Evolutionary conservation across 2,797 vertebrate genomes (phyloP).

Genomic region (Gambelia wislizenii): DNA sequence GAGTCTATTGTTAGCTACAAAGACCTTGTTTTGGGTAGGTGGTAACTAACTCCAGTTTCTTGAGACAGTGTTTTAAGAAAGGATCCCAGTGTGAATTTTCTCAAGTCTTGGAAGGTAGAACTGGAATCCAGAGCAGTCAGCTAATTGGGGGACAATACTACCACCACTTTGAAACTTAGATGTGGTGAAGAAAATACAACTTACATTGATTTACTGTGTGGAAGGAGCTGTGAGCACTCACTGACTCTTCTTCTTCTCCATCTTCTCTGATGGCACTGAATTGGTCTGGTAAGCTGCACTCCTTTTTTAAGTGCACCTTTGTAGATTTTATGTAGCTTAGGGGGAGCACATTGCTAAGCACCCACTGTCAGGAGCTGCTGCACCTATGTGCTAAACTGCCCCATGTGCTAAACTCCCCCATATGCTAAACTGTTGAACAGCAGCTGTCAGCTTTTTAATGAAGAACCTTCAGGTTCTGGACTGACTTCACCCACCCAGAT

Average conservation of each 20-base stretch:
- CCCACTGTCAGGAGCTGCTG: background rate
- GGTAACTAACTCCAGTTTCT: slow-evolving; percentile 20
- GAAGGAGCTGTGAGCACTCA: background rate
- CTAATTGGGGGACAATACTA: background rate
- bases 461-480: background rate
- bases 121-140: background rate
- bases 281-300: background rate
- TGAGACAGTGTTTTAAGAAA: too few relatives aligned
- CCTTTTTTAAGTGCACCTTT: background rate
- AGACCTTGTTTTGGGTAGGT: background rate
- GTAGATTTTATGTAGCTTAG: background rate
- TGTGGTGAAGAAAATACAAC: background rate
- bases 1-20: background rate
- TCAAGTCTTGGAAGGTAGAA: too few relatives aligned
- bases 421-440: background rate
- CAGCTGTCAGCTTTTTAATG: background rate
- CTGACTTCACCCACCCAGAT: too few relatives aligned
- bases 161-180: background rate
- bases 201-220: background rate
- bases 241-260: too few relatives aligned
- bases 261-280: too few relatives aligned
- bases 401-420: background rate
- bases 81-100: too few relatives aligned
- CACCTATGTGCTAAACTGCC: too few relatives aligned
- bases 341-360: background rate